phyloP scores from a whole-genome alignment of 1,140 invertebrate genomes.

The Ladona fulva region DNA sequence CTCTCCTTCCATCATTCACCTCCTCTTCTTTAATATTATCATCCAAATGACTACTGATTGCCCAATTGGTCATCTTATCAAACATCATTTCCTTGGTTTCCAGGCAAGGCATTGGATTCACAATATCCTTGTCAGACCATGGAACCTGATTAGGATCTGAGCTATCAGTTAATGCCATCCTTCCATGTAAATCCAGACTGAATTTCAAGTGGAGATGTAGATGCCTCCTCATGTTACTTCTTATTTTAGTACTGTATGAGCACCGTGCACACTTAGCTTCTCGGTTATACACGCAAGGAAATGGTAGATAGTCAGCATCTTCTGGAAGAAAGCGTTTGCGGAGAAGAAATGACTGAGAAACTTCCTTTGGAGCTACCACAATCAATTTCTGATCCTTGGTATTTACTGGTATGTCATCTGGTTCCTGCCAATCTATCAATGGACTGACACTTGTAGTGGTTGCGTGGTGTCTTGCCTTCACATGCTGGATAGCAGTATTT shows the following conservation, averaged over 20 bases:
- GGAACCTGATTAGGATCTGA: constrained; percentile 12
- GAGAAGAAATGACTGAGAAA: not conserved
- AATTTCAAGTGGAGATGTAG: constrained; percentile 48
- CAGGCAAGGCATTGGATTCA: constrained; percentile 70
- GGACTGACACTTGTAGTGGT: not conserved
- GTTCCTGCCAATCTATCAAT: not conserved
- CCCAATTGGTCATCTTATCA: constrained; percentile 74
- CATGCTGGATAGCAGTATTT: not conserved
- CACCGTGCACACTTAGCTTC: constrained; percentile 55
- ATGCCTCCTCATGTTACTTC: constrained; percentile 63
- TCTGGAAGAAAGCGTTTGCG: constrained; percentile 39
- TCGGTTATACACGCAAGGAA: constrained; percentile 51
- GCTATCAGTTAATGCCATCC: not conserved
- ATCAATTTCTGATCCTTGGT: not conserved
- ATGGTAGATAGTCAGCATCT: constrained; percentile 53
- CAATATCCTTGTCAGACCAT: constrained; percentile 29
- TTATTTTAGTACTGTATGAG: constrained; percentile 60
- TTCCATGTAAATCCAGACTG: not conserved
- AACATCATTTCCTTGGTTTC: constrained; percentile 70
- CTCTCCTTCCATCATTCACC: constrained; percentile 23
- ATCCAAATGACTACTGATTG: constrained; percentile 54
- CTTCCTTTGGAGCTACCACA: not conserved
- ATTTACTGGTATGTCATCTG: not conserved
- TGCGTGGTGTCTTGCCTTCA: not conserved
- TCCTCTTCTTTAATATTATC: constrained; percentile 36